Base-by-base conservation (phyloP, 2,888 invertebrate genomes). In the Lordiphosa fenestrarum region DNA sequence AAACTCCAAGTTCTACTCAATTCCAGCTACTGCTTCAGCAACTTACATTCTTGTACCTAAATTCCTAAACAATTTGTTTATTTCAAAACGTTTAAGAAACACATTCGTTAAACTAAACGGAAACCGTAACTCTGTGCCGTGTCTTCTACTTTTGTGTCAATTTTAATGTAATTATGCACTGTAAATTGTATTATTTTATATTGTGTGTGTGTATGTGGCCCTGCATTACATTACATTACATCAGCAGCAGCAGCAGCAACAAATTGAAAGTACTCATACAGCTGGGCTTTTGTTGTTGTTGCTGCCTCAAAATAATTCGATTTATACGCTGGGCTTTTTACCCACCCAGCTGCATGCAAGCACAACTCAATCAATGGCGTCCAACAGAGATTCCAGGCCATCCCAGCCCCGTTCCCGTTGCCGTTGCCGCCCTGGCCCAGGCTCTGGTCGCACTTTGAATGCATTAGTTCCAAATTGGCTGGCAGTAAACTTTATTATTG, bases 81-180 rank as follows among this genome's bases (percentile, higher is more conserved):
- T 30, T 30, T 30, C 7, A 9, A 30, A 30, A 30, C 9, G 2
- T 3, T 25, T 6, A 6, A 25, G 6, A 23, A 25, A 25, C 6
- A 25, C 30, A 9, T 7, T 25, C 6, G 6, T 6, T 25, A 0
- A 2, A 30, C 30, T 30, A 30, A 30, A 9, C 30, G 30, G 30
- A 9, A 30, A 30, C 9, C 9, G 30, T 3, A 30, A 7, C 30
- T 3, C 9, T 9, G 30, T 9, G n/a, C 9, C 9, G 7, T 30
- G 30, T 30, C 30, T 30, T 9, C 30, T 30, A 30, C 30, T 30
- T 44, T 57, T 46, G 44, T 60, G 50, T 51, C 51, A 48, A 15
- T 52, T 71, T 71, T 76, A 81, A 82, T 78, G 69, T 68, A 76
- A 82, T 82, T 81, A 78, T 53, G 48, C 60, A 67, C 51, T 65